phyloP scores from a whole-genome alignment of 2,797 vertebrate species.

The Anniella stebbinsi region DNA sequence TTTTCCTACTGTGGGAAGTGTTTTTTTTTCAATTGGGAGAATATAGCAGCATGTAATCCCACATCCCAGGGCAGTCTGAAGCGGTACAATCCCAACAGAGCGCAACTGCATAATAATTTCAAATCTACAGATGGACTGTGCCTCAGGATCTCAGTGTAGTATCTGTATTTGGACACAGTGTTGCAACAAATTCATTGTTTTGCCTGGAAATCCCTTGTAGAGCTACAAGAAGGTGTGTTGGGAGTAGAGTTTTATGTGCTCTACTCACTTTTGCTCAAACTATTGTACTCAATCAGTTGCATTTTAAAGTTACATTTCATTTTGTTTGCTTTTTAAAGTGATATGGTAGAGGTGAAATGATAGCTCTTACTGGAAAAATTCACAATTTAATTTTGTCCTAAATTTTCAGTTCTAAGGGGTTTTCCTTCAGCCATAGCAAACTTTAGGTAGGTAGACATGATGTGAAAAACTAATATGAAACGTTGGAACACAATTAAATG shows the following conservation, averaged over 20 bases:
- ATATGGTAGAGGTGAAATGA: neutral
- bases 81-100: neutral
- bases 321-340: neutral
- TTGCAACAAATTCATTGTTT: neutral
- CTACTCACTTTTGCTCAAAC: neutral
- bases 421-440: neutral
- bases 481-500: neutral
- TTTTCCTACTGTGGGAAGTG: neutral
- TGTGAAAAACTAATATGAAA: neutral
- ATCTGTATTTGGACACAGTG: neutral
- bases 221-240: neutral
- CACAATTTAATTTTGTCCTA: neutral
- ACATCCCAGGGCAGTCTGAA: neutral
- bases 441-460: neutral
- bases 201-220: neutral
- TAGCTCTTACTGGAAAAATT: no score
- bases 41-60: neutral
- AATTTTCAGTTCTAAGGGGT: neutral
- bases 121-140: neutral
- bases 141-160: neutral
- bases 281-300: neutral
- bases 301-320: slow-evolving; percentile 4
- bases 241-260: neutral
- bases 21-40: neutral
- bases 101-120: neutral